Percentiles rank a stretch among this genome's conserved stretches.
These are phyloP conservation scores for Pentalonia nigronervosa DNA, from an alignment of 1,140 invertebrate genomes.

Conservation along the genomic window DNA sequence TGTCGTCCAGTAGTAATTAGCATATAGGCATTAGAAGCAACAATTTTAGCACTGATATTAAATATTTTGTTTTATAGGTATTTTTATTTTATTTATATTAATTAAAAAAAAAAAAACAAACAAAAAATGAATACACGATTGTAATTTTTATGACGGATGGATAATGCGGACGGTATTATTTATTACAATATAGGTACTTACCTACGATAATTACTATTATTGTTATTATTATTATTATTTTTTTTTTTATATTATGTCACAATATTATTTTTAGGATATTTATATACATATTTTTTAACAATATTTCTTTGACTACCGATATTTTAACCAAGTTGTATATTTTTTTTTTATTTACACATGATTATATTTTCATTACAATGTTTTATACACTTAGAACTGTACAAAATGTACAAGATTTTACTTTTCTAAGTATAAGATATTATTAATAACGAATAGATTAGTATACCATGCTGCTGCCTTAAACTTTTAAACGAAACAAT, in stretches of 20 bases:
- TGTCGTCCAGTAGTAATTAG: constrained; percentile 57
- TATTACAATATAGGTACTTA: background rate
- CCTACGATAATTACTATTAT: background rate
- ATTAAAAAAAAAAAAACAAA: background rate
- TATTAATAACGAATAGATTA: background rate
- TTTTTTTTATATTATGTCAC: background rate
- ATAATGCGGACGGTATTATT: background rate
- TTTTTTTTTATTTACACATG: background rate
- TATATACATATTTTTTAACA: background rate
- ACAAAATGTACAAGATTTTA: background rate
- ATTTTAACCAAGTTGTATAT: background rate
- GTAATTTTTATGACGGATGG: background rate
- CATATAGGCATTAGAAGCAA: constrained; percentile 57
- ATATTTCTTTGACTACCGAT: background rate
- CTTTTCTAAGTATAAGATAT: background rate
- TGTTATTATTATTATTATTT: background rate
- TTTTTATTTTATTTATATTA: background rate
- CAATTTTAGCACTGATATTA: constrained; percentile 46
- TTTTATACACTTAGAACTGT: background rate
- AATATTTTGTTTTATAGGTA: constrained; percentile 40
- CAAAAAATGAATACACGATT: background rate
- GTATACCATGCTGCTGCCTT: constrained; percentile 54
- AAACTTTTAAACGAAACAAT: constrained; percentile 17
- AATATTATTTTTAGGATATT: background rate
- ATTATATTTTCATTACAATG: background rate